Evolutionary conservation across 2,888 invertebrate species (phyloP), one percentile per base, ranked within the genome.

Genomic region (Patella pellucida): DNA sequence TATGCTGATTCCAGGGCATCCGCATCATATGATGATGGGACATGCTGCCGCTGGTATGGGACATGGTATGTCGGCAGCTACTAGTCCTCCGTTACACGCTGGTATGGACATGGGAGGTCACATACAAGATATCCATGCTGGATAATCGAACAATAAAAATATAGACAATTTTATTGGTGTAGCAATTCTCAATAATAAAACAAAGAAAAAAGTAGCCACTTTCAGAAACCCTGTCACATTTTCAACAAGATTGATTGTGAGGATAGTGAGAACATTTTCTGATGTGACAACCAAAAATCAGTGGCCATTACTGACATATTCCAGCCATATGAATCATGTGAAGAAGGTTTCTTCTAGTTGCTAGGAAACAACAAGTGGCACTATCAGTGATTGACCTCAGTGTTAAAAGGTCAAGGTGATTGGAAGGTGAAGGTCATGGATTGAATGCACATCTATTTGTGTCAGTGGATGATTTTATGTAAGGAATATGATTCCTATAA

Each of bases 1-100:
- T 79, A 92, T 92, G 92, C 89, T 92, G 76, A 89, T 92, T 72
- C 91, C 92, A 3, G 91, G 91, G 68, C 91, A 92, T 80, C 91
- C 91, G 0, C 92, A 92, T 83, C 90, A 91, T 81, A 91, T 91
- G 91, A 92, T 92, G 92, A 92, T 92, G 91, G 91, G 90, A 51
- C 88, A 88, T 79, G 85, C 86, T 69, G 85, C 85, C 75, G 87
- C 88, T 31, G 89, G 89, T 70, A 90, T 90, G 90, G 90, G 89
- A 71, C 88, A 88, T 78, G 91, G 90, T 71, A 89, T 91, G 86
- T 86, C 90, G 12, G 85, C 88, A n/a, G 88, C 91, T 56, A 91
- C 91, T 82, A 90, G 90, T 74, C 91, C 91, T 19, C 91, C 91
- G n/a, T 85, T 91, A 74, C 89, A 89, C 76, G 85, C 85, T 78